These are phyloP conservation scores for Drosophila birchii DNA, from an alignment of 2,888 invertebrate genomes.

Conservation along the genomic window DNA sequence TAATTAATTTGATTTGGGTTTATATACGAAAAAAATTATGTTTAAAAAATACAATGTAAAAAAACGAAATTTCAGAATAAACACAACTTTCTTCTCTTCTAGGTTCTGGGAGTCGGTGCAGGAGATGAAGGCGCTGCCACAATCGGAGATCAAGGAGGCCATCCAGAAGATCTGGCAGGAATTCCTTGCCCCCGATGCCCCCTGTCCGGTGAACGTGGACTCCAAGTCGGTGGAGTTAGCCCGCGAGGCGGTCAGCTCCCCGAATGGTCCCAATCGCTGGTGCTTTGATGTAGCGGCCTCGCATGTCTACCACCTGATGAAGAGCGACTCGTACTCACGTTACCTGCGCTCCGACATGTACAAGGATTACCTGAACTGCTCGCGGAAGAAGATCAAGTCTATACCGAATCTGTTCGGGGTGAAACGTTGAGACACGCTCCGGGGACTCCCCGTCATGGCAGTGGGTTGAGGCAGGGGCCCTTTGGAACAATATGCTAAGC, in stretches of 20 bases:
- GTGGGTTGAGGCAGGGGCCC: constrained; percentile 30
- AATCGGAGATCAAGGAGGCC: constrained; percentile 92
- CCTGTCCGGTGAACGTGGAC: constrained; percentile 98
- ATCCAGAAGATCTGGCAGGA: constrained; percentile 96
- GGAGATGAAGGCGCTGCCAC: constrained; percentile 94
- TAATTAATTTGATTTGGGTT: background rate
- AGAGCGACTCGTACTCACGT: constrained; percentile 98
- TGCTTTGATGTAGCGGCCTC: constrained; percentile 99
- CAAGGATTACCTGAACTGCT: constrained; percentile 97
- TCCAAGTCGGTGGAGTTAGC: constrained; percentile 94
- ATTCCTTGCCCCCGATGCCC: constrained; percentile 96
- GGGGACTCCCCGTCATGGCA: constrained; percentile 48
- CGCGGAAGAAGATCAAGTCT: constrained; percentile 96
- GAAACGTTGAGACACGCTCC: constrained; percentile 83
- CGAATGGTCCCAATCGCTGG: constrained; percentile 93
- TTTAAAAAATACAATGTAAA: too few relatives aligned
- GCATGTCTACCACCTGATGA: constrained; percentile 99
- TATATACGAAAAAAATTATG: background rate
- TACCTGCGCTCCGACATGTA: constrained; percentile 99
- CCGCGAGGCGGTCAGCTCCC: constrained; percentile 88
- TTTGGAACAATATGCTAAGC: constrained; percentile 8
- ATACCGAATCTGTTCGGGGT: constrained; percentile 85
- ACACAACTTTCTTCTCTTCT: constrained; percentile 27
- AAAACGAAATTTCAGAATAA: background rate
- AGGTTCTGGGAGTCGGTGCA: constrained; percentile 99